These are phyloP conservation scores for Lithophane semibrunnea DNA, from an alignment of 2,888 invertebrate genomes.

Conservation along the genomic window DNA sequence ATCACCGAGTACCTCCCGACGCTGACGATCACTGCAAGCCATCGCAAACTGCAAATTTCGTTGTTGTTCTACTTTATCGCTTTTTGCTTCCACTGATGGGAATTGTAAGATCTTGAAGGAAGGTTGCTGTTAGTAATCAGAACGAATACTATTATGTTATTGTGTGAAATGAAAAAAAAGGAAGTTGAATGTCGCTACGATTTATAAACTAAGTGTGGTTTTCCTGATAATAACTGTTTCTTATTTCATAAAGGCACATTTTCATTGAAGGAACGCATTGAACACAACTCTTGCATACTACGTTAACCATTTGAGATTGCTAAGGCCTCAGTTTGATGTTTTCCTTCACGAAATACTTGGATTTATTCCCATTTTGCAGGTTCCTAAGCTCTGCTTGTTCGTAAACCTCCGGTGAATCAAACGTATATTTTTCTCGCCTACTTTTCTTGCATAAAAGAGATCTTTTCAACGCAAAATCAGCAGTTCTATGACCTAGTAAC, in stretches of 20 bases:
- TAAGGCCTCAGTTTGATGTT: not conserved
- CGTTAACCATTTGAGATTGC: not conserved
- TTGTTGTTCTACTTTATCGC: conserved; percentile 26
- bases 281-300: not conserved
- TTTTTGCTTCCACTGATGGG: not conserved
- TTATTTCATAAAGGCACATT: not conserved
- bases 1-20: conserved; percentile 22
- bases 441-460: not conserved
- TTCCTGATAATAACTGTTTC: not conserved
- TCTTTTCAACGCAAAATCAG: not conserved
- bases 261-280: not conserved
- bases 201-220: no score
- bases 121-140: not conserved
- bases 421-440: conserved; percentile 11
- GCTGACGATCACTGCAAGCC: not conserved
- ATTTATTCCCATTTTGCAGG: not conserved
- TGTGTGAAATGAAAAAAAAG: not conserved
- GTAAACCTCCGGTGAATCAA: not conserved
- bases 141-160: not conserved
- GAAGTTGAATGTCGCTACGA: no score
- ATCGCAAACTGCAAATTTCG: conserved; percentile 16
- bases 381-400: conserved; percentile 2
- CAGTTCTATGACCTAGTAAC: conserved; percentile 5
- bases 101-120: not conserved
- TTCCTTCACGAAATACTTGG: not conserved